Conservation (phyloP, 1,140 invertebrate species). For the Drosophila elegans region DNA sequence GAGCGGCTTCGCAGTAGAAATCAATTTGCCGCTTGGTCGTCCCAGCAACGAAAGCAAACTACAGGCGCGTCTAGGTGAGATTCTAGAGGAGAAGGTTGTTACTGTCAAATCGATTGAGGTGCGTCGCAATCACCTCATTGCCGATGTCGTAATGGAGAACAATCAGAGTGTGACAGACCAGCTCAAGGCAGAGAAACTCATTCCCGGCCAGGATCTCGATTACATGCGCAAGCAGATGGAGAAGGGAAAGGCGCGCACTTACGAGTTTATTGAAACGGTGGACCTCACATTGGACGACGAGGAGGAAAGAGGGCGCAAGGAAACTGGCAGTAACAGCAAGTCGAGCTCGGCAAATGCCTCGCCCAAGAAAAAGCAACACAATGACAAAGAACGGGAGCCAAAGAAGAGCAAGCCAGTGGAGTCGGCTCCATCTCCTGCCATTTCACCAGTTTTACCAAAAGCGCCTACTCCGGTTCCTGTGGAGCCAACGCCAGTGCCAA, state of each 20-base stretch:
- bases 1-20: constrained; percentile 86
- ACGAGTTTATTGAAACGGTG: constrained; percentile 78
- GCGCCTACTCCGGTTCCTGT: constrained; percentile 18
- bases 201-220: constrained; percentile 63
- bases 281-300: constrained; percentile 77
- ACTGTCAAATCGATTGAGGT: constrained; percentile 73
- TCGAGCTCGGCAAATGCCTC: constrained; percentile 29
- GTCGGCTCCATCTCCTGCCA: not conserved
- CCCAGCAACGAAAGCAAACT: constrained; percentile 56
- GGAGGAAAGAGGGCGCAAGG: constrained; percentile 48
- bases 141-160: constrained; percentile 50
- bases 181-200: constrained; percentile 56
- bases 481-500: constrained; percentile 14
- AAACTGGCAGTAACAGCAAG: constrained; percentile 32
- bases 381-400: constrained; percentile 28
- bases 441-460: not conserved
- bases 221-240: constrained; percentile 77
- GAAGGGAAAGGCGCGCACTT: constrained; percentile 68
- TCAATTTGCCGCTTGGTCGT: constrained; percentile 79
- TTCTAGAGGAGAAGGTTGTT: constrained; percentile 65
- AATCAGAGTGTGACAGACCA: constrained; percentile 59
- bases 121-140: constrained; percentile 78
- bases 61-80: constrained; percentile 31
- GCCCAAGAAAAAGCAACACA: constrained; percentile 56
- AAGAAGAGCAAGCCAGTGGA: constrained; percentile 20